Evolutionary conservation across 2,888 invertebrate genomes (phyloP).

Genomic region (Eupithecia dodoneata): DNA sequence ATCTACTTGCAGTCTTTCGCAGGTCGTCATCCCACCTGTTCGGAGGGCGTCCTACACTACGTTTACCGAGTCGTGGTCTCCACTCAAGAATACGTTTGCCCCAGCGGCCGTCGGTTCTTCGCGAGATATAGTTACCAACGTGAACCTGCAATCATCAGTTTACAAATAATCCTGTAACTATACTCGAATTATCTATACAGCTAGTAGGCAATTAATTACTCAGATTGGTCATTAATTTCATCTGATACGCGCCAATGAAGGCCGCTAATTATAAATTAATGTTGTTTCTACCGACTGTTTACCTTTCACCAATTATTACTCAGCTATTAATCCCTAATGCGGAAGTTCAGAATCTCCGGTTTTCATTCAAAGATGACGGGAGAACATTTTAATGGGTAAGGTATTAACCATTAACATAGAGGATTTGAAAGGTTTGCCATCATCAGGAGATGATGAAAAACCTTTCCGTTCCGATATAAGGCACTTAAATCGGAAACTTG

Average conservation of each 20-base stretch:
- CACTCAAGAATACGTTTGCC: no score
- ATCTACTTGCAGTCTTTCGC: no score
- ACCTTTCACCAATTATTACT: slow-evolving; percentile 20
- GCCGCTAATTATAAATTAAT: slow-evolving; percentile 41
- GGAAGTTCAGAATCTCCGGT: not conserved
- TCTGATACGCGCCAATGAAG: slow-evolving; percentile 29
- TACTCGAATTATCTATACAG: not conserved
- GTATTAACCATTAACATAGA: no score
- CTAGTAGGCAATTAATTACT: slow-evolving; percentile 27
- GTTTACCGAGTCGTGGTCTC: no score
- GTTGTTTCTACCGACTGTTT: slow-evolving; percentile 34
- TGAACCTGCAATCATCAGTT: not conserved
- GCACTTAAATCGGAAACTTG: no score
- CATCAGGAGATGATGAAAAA: no score
- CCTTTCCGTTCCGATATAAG: no score
- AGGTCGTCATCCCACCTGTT: no score
- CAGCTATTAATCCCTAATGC: slow-evolving; percentile 3
- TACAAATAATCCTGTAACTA: not conserved
- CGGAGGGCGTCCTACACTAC: no score
- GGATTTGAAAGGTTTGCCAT: no score
- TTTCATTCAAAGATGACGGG: not conserved
- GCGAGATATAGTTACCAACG: no score
- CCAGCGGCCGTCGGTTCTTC: no score
- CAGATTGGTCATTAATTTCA: slow-evolving; percentile 39
- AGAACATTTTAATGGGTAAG: not conserved